A percentile compares a stretch with the other conserved stretches of the same genome.
These are phyloP conservation scores for Hipposideros larvatus DNA, from an alignment of 2,797 vertebrate genomes.

Conservation along the genomic window DNA sequence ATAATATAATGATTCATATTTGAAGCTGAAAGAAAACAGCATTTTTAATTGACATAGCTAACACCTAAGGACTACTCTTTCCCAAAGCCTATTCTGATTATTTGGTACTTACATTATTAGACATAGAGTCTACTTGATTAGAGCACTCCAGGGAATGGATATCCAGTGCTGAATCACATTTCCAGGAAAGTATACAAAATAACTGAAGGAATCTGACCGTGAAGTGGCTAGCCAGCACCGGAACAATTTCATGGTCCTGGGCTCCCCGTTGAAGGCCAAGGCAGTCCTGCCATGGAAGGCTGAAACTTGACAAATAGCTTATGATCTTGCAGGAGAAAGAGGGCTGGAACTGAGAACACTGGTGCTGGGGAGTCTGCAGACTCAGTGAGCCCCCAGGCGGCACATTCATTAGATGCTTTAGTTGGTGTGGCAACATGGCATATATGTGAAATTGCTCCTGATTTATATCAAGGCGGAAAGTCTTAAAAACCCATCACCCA, in stretches of 20 bases:
- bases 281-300: not conserved
- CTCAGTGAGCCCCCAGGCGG: not conserved
- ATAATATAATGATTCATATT: conserved; percentile 29
- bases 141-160: not conserved
- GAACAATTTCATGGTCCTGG: not conserved
- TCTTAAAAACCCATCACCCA: conserved; percentile 2
- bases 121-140: not conserved
- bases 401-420: not conserved
- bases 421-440: not conserved
- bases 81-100: not conserved
- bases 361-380: not conserved
- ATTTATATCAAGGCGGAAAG: not conserved
- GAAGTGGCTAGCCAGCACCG: not conserved
- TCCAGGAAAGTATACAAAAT: conserved; percentile 51
- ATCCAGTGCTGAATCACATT: not conserved
- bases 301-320: not conserved
- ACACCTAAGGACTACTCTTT: conserved; percentile 33
- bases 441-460: not conserved
- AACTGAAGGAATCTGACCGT: not conserved
- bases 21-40: conserved; percentile 22
- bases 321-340: not conserved
- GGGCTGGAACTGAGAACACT: not conserved
- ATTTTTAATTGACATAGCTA: not conserved
- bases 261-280: not conserved
- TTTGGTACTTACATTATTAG: not conserved